A percentile compares a stretch with the other conserved stretches of the same genome.
Evolutionary conservation across 2,113 vertebrate species (phyloP).

Genomic region (Alosa alosa): DNA sequence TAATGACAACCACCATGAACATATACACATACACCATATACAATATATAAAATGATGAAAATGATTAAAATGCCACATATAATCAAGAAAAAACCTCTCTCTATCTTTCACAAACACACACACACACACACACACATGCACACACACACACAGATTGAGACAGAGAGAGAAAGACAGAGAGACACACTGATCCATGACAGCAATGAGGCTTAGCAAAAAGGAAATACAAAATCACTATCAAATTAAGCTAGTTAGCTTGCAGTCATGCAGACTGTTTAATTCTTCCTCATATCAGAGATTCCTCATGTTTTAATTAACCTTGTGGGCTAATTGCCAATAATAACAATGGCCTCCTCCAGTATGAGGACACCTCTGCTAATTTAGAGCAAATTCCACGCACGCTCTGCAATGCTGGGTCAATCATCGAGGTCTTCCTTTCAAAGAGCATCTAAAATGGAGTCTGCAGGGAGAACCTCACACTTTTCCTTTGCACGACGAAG

Average conservation of each 20-base stretch:
- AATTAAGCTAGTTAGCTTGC: conserved; percentile 41
- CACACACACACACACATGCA: background rate
- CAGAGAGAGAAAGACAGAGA: no score
- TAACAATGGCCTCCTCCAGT: conserved; percentile 49
- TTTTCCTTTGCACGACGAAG: background rate
- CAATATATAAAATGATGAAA: no score
- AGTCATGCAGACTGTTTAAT: conserved; percentile 47
- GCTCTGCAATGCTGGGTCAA: conserved; percentile 24
- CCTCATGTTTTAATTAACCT: conserved; percentile 59
- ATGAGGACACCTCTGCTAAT: conserved; percentile 41
- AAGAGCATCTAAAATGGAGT: conserved; percentile 10
- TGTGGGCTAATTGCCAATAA: conserved; percentile 56
- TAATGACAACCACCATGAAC: no score
- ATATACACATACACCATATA: no score
- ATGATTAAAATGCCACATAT: no score
- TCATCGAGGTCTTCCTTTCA: conserved; percentile 14
- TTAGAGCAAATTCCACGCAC: conserved; percentile 25
- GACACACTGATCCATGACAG: conserved; percentile 7
- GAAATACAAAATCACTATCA: conserved; percentile 32
- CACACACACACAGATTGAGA: background rate
- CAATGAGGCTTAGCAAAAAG: conserved; percentile 1
- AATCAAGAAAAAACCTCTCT: background rate
- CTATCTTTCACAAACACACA: background rate
- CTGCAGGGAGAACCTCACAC: background rate
- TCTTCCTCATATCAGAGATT: conserved; percentile 51